phyloP scores from a whole-genome alignment of 1,140 invertebrate genomes.

The Heliconius hermathena region DNA sequence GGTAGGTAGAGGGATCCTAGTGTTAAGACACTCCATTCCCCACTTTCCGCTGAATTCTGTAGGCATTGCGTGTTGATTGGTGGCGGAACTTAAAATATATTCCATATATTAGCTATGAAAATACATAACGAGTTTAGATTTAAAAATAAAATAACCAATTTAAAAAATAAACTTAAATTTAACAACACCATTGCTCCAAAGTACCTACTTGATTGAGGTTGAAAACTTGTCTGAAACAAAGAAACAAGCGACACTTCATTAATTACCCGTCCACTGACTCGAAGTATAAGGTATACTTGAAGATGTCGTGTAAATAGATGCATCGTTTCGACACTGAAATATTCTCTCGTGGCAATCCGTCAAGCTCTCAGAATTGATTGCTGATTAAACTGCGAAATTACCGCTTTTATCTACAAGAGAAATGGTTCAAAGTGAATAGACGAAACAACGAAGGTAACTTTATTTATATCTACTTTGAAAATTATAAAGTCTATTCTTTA shows the following conservation, averaged over 20 bases:
- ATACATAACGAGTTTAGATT: neutral
- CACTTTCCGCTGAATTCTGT: too few relatives aligned
- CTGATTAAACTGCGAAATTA: slow-evolving; percentile 69
- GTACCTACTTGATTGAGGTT: neutral
- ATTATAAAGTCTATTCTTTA: neutral
- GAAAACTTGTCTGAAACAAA: slow-evolving; percentile 18
- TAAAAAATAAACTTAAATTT: neutral
- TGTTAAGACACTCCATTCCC: too few relatives aligned
- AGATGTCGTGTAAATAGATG: slow-evolving; percentile 56
- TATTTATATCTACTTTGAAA: slow-evolving; percentile 30
- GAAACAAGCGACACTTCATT: slow-evolving; percentile 20
- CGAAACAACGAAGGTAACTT: slow-evolving; percentile 34
- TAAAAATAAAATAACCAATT: neutral
- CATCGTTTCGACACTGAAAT: slow-evolving; percentile 58
- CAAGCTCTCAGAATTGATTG: slow-evolving; percentile 66
- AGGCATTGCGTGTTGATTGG: too few relatives aligned
- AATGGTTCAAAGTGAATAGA: slow-evolving; percentile 45
- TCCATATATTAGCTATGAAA: neutral
- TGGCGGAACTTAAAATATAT: too few relatives aligned
- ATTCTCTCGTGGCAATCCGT: slow-evolving; percentile 65
- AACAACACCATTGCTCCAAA: neutral
- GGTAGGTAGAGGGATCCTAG: too few relatives aligned
- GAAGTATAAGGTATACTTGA: slow-evolving; percentile 57
- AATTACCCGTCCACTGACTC: slow-evolving; percentile 41
- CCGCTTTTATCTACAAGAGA: slow-evolving; percentile 54